Conservation (phyloP, 2,113 vertebrate genomes). For the Pleuronectes platessa region DNA sequence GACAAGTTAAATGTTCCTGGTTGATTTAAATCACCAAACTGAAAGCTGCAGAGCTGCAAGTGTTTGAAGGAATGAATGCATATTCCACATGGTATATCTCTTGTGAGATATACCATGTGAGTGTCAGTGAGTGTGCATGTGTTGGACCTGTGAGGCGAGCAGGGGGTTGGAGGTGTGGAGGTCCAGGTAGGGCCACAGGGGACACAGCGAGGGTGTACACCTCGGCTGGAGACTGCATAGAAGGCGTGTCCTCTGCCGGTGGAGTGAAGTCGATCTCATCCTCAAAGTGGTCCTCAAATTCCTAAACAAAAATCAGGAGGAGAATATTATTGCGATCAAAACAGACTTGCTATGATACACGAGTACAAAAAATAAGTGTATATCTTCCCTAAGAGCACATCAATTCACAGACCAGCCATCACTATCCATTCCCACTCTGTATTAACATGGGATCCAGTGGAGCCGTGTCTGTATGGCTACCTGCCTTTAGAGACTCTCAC, state of each 20-base stretch:
- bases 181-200: conserved; percentile 87
- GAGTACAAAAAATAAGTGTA: background rate
- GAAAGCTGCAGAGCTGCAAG: background rate
- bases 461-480: conserved; percentile 4
- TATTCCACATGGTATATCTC: no score
- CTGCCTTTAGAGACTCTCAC: conserved; percentile 70
- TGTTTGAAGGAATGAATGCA: no score
- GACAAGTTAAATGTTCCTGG: background rate
- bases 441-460: conserved; percentile 6
- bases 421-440: background rate
- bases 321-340: background rate
- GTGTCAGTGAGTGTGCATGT: background rate
- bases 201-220: conserved; percentile 96
- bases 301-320: conserved; percentile 75
- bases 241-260: conserved; percentile 97
- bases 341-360: background rate
- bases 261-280: conserved; percentile 98
- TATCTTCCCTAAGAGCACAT: background rate
- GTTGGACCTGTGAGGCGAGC: conserved; percentile 83
- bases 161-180: conserved; percentile 88
- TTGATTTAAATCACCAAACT: background rate
- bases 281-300: conserved; percentile 99
- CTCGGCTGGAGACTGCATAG: conserved; percentile 93
- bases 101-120: no score
- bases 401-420: background rate